Evolutionary conservation across 2,888 invertebrate genomes (phyloP).

Genomic region (Coelopa pilipes): DNA sequence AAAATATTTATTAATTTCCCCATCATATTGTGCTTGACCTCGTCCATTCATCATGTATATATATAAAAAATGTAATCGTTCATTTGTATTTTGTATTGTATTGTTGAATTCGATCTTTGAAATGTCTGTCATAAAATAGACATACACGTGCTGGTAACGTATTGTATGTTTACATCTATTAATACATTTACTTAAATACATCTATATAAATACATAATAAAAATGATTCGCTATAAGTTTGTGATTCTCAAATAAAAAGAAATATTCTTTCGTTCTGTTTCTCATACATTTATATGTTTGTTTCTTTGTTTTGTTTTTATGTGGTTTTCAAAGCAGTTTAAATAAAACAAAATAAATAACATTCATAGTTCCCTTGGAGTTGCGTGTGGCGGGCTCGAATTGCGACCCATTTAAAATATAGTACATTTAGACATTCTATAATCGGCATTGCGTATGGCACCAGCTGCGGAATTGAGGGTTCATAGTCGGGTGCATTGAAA

Average conservation of each 20-base stretch:
- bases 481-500: not conserved
- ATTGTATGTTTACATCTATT: not conserved
- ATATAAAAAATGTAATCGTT: not conserved
- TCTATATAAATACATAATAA: constrained; percentile 16
- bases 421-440: not conserved
- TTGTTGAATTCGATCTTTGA: not conserved
- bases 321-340: not conserved
- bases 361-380: too few species aligned
- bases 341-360: too few species aligned
- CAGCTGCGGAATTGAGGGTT: constrained; percentile 12
- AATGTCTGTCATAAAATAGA: constrained; percentile 17
- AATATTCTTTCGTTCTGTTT: not conserved
- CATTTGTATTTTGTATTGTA: constrained; percentile 2
- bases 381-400: too few species aligned
- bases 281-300: constrained; percentile 1
- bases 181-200: constrained; percentile 20
- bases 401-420: not conserved
- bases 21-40: not conserved
- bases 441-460: not conserved
- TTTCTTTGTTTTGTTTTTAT: constrained; percentile 4
- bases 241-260: not conserved
- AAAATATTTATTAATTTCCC: not conserved
- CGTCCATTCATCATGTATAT: constrained; percentile 7
- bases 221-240: constrained; percentile 10
- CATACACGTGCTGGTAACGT: constrained; percentile 2